Conservation (phyloP, 2,797 vertebrate species). For the Melanotaenia parkinsoni region DNA sequence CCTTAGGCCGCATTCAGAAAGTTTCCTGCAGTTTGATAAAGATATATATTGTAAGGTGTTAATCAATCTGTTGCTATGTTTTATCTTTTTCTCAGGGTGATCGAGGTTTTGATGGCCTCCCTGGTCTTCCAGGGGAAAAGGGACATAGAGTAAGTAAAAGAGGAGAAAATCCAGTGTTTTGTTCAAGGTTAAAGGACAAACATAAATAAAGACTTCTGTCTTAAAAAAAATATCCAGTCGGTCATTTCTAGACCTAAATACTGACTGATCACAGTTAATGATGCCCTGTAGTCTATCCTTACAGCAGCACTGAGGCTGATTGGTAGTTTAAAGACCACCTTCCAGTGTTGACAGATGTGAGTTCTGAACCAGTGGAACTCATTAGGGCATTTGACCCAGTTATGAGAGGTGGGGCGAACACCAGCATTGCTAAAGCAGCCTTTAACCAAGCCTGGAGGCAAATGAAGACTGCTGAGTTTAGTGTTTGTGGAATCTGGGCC, state of each 20-base stretch:
- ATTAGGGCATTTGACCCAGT: constrained; percentile 58
- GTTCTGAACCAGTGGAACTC: constrained; percentile 27
- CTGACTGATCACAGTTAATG: background rate
- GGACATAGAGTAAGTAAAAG: constrained; percentile 82
- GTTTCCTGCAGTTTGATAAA: background rate
- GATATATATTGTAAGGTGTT: background rate
- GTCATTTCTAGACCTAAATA: constrained; percentile 35
- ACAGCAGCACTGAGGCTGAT: background rate
- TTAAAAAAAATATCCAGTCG: constrained; percentile 31
- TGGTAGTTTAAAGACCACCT: constrained; percentile 24
- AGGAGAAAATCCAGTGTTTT: background rate
- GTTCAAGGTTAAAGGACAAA: constrained; percentile 15
- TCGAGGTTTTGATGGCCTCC: constrained; percentile 86
- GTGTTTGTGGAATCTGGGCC: constrained; percentile 52
- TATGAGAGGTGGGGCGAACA: constrained; percentile 30
- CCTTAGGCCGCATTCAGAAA: background rate
- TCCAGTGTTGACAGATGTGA: constrained; percentile 34
- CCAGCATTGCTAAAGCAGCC: constrained; percentile 46
- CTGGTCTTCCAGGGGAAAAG: constrained; percentile 86
- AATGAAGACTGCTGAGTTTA: constrained; percentile 45
- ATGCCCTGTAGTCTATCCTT: background rate
- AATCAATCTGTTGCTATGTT: background rate
- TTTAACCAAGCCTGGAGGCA: constrained; percentile 34
- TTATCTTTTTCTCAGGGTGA: constrained; percentile 77
- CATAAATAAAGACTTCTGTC: constrained; percentile 15